Evolutionary conservation across 37 sponge, comb jelly and placozoan genomes (phyloP).

Genomic region (Cladorhizidae sp.): DNA sequence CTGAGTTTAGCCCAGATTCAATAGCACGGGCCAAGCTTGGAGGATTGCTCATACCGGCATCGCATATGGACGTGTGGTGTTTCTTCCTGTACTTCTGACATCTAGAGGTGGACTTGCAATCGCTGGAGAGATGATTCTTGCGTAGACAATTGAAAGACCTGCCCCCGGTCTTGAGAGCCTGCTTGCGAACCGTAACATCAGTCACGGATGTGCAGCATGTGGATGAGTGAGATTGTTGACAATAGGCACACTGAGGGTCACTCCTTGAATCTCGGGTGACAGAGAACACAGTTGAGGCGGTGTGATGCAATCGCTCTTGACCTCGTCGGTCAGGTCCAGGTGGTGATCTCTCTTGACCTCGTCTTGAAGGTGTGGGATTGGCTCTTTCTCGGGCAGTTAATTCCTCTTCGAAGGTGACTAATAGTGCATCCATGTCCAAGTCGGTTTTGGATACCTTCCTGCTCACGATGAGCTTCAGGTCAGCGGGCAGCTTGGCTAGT

Average conservation of each 20-base stretch:
- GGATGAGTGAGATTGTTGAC: conserved; percentile 38
- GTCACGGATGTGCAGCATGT: conserved; percentile 19
- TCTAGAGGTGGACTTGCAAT: conserved; percentile 22
- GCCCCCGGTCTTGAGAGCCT: conserved; percentile 34
- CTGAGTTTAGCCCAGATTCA: background rate
- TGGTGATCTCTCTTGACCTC: conserved; percentile 29
- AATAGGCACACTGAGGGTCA: conserved; percentile 7
- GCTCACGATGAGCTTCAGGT: conserved; percentile 27
- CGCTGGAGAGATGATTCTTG: conserved; percentile 1
- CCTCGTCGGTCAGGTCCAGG: background rate
- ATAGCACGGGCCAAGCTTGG: background rate
- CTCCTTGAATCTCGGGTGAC: conserved; percentile 2
- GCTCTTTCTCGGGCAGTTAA: conserved; percentile 38
- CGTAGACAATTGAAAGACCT: conserved; percentile 44
- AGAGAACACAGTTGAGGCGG: conserved; percentile 14
- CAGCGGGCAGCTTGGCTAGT: conserved; percentile 26
- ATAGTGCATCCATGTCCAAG: conserved; percentile 8
- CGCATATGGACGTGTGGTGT: conserved; percentile 52
- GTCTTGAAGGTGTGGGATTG: background rate
- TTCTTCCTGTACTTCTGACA: conserved; percentile 8
- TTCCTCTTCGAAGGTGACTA: conserved; percentile 10
- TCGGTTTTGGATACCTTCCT: conserved; percentile 1
- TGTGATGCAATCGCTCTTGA: conserved; percentile 4
- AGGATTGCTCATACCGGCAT: conserved; percentile 5
- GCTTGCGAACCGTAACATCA: conserved; percentile 19